phyloP scores from a whole-genome alignment of 2,888 invertebrate genomes.

The Uloborus plumipes region DNA sequence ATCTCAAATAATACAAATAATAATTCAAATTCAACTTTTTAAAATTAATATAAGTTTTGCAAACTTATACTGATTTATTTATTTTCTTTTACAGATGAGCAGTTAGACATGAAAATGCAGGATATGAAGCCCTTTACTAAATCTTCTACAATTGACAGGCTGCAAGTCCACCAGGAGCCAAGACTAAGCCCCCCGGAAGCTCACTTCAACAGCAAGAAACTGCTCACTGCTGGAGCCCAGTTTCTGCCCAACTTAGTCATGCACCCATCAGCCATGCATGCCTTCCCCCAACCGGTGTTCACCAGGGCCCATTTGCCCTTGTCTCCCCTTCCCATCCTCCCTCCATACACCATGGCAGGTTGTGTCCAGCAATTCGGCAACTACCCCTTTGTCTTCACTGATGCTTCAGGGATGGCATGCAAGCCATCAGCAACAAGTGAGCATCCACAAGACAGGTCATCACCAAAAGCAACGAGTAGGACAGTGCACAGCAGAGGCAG shows the following conservation, averaged over 20 bases:
- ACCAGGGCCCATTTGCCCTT: slow-evolving; percentile 58
- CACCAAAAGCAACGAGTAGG: not conserved
- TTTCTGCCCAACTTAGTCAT: slow-evolving; percentile 52
- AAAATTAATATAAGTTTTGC: not conserved
- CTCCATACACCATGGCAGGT: slow-evolving; percentile 54
- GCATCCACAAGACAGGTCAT: not conserved
- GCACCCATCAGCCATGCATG: slow-evolving; percentile 54
- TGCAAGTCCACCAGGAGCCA: not conserved
- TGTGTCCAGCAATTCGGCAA: slow-evolving; percentile 46
- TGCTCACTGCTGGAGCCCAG: slow-evolving; percentile 30
- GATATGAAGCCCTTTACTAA: slow-evolving; percentile 57
- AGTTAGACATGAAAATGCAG: slow-evolving; percentile 56
- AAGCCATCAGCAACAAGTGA: not conserved
- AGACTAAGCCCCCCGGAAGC: slow-evolving; percentile 37
- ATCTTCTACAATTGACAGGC: slow-evolving; percentile 7
- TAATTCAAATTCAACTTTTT: too few species aligned
- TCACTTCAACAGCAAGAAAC: slow-evolving; percentile 47
- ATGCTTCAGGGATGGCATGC: slow-evolving; percentile 10
- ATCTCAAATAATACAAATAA: too few species aligned
- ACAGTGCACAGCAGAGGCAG: slow-evolving; percentile 6
- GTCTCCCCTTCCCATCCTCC: slow-evolving; percentile 56
- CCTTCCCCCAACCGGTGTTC: slow-evolving; percentile 58
- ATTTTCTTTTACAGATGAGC: slow-evolving; percentile 42
- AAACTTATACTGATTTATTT: not conserved
- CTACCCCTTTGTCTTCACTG: slow-evolving; percentile 56